Percentiles rank a stretch among this genome's conserved stretches.
phyloP scores from a whole-genome alignment of 1,140 invertebrate species.

The Hycleus cichorii region DNA sequence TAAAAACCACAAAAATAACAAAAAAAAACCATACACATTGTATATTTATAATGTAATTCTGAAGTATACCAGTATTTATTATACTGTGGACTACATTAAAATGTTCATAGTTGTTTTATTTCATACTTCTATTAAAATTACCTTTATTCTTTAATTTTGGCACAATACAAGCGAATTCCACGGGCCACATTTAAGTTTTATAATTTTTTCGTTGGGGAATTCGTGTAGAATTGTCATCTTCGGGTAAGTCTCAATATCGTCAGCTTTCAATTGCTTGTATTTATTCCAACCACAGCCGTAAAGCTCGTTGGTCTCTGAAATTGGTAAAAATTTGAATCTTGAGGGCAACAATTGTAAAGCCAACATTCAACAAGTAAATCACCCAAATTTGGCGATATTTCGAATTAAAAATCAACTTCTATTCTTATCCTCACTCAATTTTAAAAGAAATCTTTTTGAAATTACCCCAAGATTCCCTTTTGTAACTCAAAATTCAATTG shows the following conservation, averaged over 20 bases:
- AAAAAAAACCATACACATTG: constrained; percentile 44
- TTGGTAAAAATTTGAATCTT: constrained; percentile 2
- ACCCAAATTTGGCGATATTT: no score
- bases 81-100: constrained; percentile 44
- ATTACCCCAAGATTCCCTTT: no score
- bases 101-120: constrained; percentile 33
- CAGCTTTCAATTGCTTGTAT: constrained; percentile 60
- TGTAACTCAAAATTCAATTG: no score
- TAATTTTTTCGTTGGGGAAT: constrained; percentile 22
- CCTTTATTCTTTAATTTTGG: neutral
- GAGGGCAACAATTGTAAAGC: no score
- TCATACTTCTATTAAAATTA: neutral
- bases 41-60: constrained; percentile 46
- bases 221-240: constrained; percentile 24
- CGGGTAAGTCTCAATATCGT: constrained; percentile 21
- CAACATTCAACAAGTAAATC: no score
- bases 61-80: constrained; percentile 46
- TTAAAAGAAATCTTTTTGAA: no score
- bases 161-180: constrained; percentile 29
- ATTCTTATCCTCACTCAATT: no score
- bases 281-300: constrained; percentile 68
- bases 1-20: constrained; percentile 41
- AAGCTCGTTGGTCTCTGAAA: constrained; percentile 50
- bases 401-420: no score
- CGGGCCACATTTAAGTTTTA: constrained; percentile 32